Evolutionary conservation across 2,888 invertebrate species (phyloP), one percentile per base, ranked within the genome.

Genomic region (Tuberolachnus salignus): DNA sequence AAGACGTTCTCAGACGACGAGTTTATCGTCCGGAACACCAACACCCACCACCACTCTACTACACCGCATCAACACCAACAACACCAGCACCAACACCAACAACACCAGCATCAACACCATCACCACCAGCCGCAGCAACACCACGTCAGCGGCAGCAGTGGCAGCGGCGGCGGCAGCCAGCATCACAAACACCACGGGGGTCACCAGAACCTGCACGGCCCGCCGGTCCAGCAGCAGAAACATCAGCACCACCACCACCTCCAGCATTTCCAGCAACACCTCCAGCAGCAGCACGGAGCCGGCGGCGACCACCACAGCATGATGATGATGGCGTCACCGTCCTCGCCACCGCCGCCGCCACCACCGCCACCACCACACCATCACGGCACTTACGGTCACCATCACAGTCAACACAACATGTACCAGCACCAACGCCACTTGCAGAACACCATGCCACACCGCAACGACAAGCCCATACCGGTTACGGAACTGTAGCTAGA

Each of bases 401-500:
- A 69, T 51, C 13, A 26, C 26, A 6, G 26, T 51, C 26, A 26
- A 10, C 34, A 51, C 23, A 67, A 57, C 1, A 4, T 21, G 59
- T 44, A 75, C 19, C 67, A 67, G 21, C 49, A 46, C 87, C 85
- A 84, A 86, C 78, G 49, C 0, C 78, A 87, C 80, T 34, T 34
- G 34, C 87, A 87, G 82, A 87, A 86, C 67, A 69, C 78, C 21
- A 49, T 69, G 67, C 78, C 78, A 13, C 69, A 78, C 84, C 84
- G 88, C 84, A 85, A 88, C 61, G 78, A 78, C 82, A 88, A 90
- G 85, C 92, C 93, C 23, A 92, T 94, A 84, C 94, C 94, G 83
- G 94, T 94, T 84, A 94, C 94, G 88, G 94, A 94, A 86, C 94
- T 94, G 92, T 94, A 94, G 94, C 94, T 94, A 94, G 94, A 94